Base-by-base conservation (phyloP, 2,797 vertebrate genomes). In the Macropodus opercularis region DNA sequence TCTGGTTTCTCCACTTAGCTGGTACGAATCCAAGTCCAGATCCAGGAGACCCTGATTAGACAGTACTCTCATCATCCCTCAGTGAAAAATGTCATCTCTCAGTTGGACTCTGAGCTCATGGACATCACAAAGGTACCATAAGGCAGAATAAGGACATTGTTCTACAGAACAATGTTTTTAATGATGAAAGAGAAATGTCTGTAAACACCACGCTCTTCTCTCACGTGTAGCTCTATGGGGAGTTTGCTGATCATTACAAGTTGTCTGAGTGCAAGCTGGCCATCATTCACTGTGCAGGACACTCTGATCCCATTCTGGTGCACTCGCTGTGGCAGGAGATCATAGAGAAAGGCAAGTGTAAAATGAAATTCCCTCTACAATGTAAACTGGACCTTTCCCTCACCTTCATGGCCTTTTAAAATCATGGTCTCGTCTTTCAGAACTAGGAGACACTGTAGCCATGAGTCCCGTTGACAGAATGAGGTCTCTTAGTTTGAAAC, bases 271-370 rank as follows among this genome's bases (percentile, higher is more conserved):
- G 97, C 85, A 99, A 98, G 72, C 92, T 99, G 85, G 96, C 96
- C 58, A 97, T 99, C 84, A 96, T 99, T 87, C 97, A 99, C 87
- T 98, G 96, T 23, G 97, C 95, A 0, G 96, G 96, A 57, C 95
- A 98, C 90, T 96, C 96, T 1, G 96, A 99, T 75, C 94, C 94
- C 5, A 96, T 98, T 69, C 91, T 99, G 73, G 96, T 99, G 14
- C 96, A 97, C 75, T 96, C 94, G 0, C 91, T 99, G 62, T 99
- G 98, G 98, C 96, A 98, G 86, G 97, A 99, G 85, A 95, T 99
- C 80, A 92, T 98, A 77, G 97, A 99, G 46, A 98, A 95, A 93
- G 97, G 97, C 94, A 71, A 55, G 85, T 18, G 2, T 27, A 29
- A 41, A 13, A 10, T 43, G n/a, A 34, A 8, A 6, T 21, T 13